These are phyloP conservation scores for Palaemon carinicauda DNA, from an alignment of 1,140 invertebrate species.

Conservation along the genomic window DNA sequence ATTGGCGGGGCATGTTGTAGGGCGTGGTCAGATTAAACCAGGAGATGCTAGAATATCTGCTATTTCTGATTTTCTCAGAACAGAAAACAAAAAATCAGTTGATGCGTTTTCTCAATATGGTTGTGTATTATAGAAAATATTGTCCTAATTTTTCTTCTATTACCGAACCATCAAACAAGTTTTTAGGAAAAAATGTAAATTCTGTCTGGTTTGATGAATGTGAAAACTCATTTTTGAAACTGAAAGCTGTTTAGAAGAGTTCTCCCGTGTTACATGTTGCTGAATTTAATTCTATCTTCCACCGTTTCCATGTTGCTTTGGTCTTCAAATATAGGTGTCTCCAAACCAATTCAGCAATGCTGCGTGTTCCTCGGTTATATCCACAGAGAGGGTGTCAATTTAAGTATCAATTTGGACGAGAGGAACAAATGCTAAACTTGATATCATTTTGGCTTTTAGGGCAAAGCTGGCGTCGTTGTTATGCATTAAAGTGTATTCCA, in stretches of 20 bases:
- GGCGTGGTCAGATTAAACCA: neutral
- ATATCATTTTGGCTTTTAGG: too few relatives aligned
- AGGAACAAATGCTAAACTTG: too few relatives aligned
- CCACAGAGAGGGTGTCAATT: too few relatives aligned
- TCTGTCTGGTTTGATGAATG: neutral
- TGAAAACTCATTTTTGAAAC: neutral
- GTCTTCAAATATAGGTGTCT: neutral
- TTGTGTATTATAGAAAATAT: slow-evolving; percentile 6
- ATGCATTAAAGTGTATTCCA: too few relatives aligned
- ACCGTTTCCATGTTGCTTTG: neutral
- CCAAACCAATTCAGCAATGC: neutral
- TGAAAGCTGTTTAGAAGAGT: neutral
- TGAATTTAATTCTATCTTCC: neutral
- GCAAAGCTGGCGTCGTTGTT: too few relatives aligned
- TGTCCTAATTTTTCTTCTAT: neutral
- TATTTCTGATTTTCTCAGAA: neutral
- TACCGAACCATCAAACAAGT: neutral
- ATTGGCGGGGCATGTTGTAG: neutral
- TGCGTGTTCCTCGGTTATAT: neutral
- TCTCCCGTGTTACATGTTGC: neutral
- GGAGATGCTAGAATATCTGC: neutral
- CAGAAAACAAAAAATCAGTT: neutral
- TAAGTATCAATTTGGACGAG: too few relatives aligned
- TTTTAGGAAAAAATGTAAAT: neutral
- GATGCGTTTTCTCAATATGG: neutral